Percentiles rank a stretch among this genome's conserved stretches.
These are phyloP conservation scores for Pangasianodon hypophthalmus DNA, from an alignment of 2,113 vertebrate species.

Conservation along the genomic window DNA sequence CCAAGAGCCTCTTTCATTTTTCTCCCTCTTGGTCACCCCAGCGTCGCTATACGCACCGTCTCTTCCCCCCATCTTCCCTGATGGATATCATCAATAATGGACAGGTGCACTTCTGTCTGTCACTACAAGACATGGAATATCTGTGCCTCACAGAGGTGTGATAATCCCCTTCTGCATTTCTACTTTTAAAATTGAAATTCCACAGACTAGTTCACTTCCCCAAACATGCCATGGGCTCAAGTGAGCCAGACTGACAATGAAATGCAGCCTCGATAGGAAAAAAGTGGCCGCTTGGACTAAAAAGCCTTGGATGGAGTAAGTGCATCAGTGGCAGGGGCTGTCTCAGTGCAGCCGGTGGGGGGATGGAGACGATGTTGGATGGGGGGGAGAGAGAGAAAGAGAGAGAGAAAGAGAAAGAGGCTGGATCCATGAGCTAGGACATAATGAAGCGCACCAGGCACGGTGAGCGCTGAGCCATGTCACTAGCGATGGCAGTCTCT, in stretches of 20 bases:
- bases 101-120: constrained; percentile 37
- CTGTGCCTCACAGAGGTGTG: constrained; percentile 46
- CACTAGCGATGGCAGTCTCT: constrained; percentile 49
- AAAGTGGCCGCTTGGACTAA: constrained; percentile 45
- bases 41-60: neutral
- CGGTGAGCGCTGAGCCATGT: constrained; percentile 50
- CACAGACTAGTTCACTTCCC: constrained; percentile 46
- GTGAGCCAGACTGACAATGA: constrained; percentile 41
- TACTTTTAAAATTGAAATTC: constrained; percentile 50
- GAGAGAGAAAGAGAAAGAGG: neutral
- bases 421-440: constrained; percentile 47
- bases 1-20: neutral
- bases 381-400: neutral
- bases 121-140: constrained; percentile 41
- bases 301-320: constrained; percentile 44
- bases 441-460: constrained; percentile 54
- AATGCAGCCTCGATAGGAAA: constrained; percentile 39
- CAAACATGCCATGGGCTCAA: constrained; percentile 40
- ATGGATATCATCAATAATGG: constrained; percentile 58
- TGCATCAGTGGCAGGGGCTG: constrained; percentile 47
- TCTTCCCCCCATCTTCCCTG: constrained; percentile 26
- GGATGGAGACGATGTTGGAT: constrained; percentile 11
- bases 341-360: constrained; percentile 39
- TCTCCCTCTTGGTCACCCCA: neutral
- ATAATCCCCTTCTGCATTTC: constrained; percentile 56